These are phyloP conservation scores for Micronycteris hirsuta DNA, from an alignment of 2,113 vertebrate genomes.

Conservation along the genomic window DNA sequence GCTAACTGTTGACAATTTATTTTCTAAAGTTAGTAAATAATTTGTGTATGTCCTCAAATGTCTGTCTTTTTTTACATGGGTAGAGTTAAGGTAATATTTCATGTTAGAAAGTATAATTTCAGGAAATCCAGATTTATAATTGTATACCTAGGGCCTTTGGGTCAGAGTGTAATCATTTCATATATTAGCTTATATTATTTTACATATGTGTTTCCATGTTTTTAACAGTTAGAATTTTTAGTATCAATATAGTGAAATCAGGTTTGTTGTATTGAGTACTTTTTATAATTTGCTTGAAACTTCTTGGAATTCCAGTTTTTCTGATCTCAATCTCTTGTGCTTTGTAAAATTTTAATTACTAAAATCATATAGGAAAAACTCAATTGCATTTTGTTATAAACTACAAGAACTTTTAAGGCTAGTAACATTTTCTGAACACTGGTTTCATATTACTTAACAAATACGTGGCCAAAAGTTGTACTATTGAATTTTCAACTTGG, in stretches of 20 bases:
- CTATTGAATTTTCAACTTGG: background rate
- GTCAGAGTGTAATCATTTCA: background rate
- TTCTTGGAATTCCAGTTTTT: constrained; percentile 4
- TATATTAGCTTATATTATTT: background rate
- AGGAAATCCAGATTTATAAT: background rate
- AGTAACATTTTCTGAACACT: background rate
- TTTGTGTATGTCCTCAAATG: background rate
- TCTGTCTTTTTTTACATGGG: background rate
- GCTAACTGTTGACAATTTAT: background rate
- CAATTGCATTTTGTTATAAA: background rate
- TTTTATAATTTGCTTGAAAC: background rate
- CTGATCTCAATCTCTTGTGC: background rate
- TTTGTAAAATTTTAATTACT: background rate
- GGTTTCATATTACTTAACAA: background rate
- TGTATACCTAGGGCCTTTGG: background rate
- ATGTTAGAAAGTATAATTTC: background rate
- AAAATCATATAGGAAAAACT: background rate
- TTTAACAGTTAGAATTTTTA: background rate
- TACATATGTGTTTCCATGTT: background rate
- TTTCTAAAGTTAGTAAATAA: background rate
- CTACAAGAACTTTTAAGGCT: background rate
- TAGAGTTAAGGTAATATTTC: background rate
- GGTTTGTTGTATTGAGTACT: background rate
- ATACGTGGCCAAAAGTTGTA: background rate
- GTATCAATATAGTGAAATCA: background rate